phyloP scores from a whole-genome alignment of 2,797 vertebrate species.

The Erithacus rubecula region DNA sequence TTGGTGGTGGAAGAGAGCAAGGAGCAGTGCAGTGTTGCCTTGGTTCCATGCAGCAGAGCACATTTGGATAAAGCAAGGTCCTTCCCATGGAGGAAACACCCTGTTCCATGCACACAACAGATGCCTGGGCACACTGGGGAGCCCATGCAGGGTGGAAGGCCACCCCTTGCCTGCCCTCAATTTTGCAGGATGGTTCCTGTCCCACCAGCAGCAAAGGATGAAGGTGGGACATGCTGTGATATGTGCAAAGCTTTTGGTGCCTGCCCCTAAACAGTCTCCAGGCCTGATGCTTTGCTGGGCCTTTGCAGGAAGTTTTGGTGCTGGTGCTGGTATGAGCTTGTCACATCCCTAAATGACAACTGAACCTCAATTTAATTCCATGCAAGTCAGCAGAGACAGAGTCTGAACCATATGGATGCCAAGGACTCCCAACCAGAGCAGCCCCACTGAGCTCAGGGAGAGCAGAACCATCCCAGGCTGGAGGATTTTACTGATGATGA shows the following conservation, averaged over 20 bases:
- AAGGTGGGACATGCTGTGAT: background rate
- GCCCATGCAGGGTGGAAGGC: rapidly evolving
- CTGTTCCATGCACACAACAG: background rate
- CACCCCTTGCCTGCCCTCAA: background rate
- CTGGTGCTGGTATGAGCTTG: background rate
- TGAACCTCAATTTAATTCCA: background rate
- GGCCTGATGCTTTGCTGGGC: background rate
- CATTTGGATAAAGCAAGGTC: background rate
- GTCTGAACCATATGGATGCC: rapidly evolving
- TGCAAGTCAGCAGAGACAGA: background rate
- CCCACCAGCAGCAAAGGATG: rapidly evolving
- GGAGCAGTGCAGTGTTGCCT: background rate
- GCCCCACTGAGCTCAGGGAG: background rate
- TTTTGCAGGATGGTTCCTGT: background rate
- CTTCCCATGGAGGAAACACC: background rate
- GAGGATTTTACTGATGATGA: background rate
- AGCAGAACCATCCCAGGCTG: background rate
- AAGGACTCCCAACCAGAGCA: background rate
- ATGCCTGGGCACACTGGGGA: background rate
- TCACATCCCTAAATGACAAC: background rate
- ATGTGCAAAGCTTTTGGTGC: background rate
- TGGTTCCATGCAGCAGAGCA: background rate
- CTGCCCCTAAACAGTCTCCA: background rate
- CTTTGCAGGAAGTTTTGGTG: background rate
- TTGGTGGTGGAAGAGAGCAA: background rate